These are phyloP conservation scores for Cichladusa arquata DNA, from an alignment of 2,113 vertebrate species.

Conservation along the genomic window DNA sequence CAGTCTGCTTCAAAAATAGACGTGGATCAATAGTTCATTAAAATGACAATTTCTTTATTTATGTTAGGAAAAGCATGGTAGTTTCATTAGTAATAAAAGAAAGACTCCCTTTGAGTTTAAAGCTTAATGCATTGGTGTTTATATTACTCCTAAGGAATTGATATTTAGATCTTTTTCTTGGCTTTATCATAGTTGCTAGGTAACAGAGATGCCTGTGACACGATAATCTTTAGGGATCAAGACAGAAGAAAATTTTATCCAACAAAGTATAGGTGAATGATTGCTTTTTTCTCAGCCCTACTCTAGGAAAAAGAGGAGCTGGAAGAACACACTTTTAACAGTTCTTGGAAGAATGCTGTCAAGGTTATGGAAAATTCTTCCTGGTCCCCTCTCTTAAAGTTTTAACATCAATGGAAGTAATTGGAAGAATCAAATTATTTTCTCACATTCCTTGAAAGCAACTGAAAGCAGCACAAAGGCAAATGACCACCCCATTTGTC, in stretches of 20 bases:
- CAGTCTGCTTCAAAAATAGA: not conserved
- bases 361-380: not conserved
- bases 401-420: not conserved
- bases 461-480: not conserved
- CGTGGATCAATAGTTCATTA: not conserved
- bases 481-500: not conserved
- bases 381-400: not conserved
- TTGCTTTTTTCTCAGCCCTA: not conserved
- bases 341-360: not conserved
- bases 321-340: not conserved
- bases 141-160: not conserved
- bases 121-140: not conserved
- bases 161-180: constrained; percentile 17
- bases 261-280: not conserved
- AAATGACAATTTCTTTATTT: not conserved
- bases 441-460: not conserved
- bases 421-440: not conserved
- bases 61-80: not conserved
- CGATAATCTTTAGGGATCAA: constrained; percentile 14
- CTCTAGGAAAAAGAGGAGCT: not conserved
- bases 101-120: not conserved
- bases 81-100: not conserved
- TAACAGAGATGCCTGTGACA: constrained; percentile 29
- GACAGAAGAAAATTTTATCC: constrained; percentile 23
- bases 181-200: constrained; percentile 42